Evolutionary conservation across 2,797 vertebrate genomes (phyloP).

Genomic region (Eptatretus atami): DNA sequence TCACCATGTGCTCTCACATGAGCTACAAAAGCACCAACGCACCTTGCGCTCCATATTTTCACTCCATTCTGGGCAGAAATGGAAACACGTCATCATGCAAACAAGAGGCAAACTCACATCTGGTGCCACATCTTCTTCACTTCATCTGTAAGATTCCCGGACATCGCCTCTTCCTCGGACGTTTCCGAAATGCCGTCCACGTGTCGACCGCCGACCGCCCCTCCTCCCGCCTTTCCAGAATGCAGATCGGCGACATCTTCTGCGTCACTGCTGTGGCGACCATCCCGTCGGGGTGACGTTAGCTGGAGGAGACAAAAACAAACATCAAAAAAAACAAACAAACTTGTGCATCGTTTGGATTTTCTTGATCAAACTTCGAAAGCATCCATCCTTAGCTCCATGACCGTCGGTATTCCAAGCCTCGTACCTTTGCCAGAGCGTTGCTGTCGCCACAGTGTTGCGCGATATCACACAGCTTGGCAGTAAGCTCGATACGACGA

Average conservation of each 20-base stretch:
- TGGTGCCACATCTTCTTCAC: slow-evolving; percentile 97
- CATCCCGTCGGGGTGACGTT: neutral
- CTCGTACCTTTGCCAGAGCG: neutral
- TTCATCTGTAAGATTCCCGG: slow-evolving; percentile 82
- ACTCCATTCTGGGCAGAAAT: too few species aligned
- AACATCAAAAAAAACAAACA: too few species aligned
- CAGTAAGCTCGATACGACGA: slow-evolving; percentile 87
- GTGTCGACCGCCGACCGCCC: neutral
- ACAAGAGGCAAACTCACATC: slow-evolving; percentile 31
- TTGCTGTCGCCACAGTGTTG: slow-evolving; percentile 60
- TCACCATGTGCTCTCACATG: too few species aligned
- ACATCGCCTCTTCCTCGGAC: slow-evolving; percentile 43
- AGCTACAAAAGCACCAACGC: too few species aligned
- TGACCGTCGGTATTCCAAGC: too few species aligned
- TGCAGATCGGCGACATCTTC: neutral
- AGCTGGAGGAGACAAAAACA: too few species aligned
- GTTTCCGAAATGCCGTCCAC: neutral
- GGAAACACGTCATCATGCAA: too few species aligned
- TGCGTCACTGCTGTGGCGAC: neutral
- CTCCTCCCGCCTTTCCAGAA: neutral
- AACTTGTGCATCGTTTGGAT: too few species aligned
- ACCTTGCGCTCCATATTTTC: too few species aligned
- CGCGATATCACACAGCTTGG: slow-evolving; percentile 92
- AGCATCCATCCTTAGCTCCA: too few species aligned
- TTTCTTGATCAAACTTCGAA: too few species aligned